Percentiles rank a stretch among this genome's conserved stretches.
Conservation (phyloP, 1,140 invertebrate species). For the Aethina tumida region DNA sequence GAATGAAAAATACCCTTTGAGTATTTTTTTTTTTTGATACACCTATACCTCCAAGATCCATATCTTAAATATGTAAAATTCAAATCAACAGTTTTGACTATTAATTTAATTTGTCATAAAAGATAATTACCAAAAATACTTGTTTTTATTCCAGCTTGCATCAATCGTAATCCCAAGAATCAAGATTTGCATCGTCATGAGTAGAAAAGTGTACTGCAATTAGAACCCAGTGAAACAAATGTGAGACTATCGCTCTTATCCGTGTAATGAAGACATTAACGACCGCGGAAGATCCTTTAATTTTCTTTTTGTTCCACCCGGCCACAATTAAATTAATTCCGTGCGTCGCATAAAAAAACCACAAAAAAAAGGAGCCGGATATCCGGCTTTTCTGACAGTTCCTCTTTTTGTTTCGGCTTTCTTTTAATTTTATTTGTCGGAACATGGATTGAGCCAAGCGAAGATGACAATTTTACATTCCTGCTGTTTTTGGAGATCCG, state of each 20-base stretch:
- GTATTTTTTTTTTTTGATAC: too few relatives aligned
- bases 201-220: conserved; percentile 1
- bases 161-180: too few relatives aligned
- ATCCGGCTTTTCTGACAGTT: not conserved
- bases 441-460: not conserved
- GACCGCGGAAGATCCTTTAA: not conserved
- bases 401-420: not conserved
- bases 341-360: conserved; percentile 1
- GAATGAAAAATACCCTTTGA: too few relatives aligned
- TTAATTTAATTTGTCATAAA: too few relatives aligned
- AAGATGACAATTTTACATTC: conserved; percentile 68
- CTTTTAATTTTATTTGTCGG: not conserved
- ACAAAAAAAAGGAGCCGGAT: not conserved
- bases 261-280: conserved; percentile 5
- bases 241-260: conserved; percentile 2
- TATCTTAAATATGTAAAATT: too few relatives aligned
- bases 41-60: too few relatives aligned
- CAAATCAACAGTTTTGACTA: too few relatives aligned
- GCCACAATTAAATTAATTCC: conserved; percentile 1
- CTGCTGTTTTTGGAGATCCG: conserved; percentile 72
- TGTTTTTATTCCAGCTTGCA: too few relatives aligned
- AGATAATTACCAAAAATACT: too few relatives aligned
- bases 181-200: too few relatives aligned
- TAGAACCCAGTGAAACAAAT: conserved; percentile 5
- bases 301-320: not conserved